Evolutionary conservation across 2,888 invertebrate genomes (phyloP).

Genomic region (Melanotus villosus): DNA sequence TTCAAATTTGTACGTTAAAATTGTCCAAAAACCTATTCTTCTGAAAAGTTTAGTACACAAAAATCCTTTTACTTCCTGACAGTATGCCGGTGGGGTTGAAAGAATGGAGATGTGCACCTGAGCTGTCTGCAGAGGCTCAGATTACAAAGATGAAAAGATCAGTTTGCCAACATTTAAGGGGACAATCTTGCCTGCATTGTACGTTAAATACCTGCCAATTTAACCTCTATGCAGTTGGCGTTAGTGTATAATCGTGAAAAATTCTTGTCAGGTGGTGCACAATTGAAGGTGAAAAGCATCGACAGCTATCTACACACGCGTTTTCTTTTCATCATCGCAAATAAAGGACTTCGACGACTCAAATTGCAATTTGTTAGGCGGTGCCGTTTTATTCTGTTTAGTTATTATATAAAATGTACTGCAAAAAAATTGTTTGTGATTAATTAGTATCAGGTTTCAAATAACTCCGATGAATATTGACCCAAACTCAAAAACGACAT

Average conservation of each 20-base stretch:
- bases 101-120: slow-evolving; percentile 37
- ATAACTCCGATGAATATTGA: neutral
- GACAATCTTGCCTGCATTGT: slow-evolving; percentile 31
- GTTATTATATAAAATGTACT: too few relatives aligned
- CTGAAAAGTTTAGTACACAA: neutral
- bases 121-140: slow-evolving; percentile 29
- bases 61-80: slow-evolving; percentile 33
- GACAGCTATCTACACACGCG: neutral
- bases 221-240: neutral
- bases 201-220: neutral
- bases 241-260: neutral
- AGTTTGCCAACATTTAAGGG: slow-evolving; percentile 32
- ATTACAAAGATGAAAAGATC: slow-evolving; percentile 38
- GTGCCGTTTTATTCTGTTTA: too few relatives aligned
- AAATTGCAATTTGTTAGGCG: neutral
- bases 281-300: neutral
- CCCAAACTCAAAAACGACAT: neutral
- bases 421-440: too few relatives aligned
- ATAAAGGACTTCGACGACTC: neutral
- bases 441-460: too few relatives aligned
- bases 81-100: slow-evolving; percentile 27
- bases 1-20: neutral
- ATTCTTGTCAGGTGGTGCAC: neutral
- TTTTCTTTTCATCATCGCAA: neutral
- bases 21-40: neutral